Conservation (phyloP, 2,888 invertebrate species). For the Lumbricus terrestris region DNA sequence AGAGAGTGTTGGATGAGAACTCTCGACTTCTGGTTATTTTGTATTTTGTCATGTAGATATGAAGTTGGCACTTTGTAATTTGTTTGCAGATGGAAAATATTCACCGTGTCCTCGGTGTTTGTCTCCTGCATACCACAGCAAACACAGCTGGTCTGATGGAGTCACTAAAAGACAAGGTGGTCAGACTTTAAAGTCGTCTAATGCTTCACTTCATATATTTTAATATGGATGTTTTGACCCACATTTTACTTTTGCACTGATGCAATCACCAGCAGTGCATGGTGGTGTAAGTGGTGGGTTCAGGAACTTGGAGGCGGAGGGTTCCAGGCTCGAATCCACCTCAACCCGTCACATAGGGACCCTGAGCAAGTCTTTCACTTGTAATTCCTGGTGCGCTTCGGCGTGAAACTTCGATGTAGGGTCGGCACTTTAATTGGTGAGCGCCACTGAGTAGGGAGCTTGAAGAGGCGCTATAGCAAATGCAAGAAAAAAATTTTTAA, state of each 20-base stretch:
- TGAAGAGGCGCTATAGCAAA: no score
- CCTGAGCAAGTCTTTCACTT: no score
- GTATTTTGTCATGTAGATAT: neutral
- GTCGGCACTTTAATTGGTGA: no score
- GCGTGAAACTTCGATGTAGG: no score
- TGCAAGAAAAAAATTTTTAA: no score
- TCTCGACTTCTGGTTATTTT: neutral
- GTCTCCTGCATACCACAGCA: constrained; percentile 83
- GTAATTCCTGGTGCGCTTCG: no score
- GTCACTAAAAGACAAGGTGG: constrained; percentile 75
- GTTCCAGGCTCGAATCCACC: no score
- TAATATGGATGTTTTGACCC: neutral
- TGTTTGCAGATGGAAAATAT: constrained; percentile 71
- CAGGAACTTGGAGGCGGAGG: no score
- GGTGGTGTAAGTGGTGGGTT: no score
- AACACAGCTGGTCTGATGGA: constrained; percentile 82
- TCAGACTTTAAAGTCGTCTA: neutral
- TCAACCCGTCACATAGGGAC: no score
- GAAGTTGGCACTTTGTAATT: neutral
- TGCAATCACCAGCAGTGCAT: neutral
- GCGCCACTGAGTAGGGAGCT: no score
- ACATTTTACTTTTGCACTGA: neutral
- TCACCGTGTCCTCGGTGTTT: constrained; percentile 74
- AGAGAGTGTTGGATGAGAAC: neutral
- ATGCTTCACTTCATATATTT: neutral